Evolutionary conservation across 2,888 invertebrate genomes (phyloP), one percentile per base, ranked within the genome.

Genomic region (Eupeodes luniger): DNA sequence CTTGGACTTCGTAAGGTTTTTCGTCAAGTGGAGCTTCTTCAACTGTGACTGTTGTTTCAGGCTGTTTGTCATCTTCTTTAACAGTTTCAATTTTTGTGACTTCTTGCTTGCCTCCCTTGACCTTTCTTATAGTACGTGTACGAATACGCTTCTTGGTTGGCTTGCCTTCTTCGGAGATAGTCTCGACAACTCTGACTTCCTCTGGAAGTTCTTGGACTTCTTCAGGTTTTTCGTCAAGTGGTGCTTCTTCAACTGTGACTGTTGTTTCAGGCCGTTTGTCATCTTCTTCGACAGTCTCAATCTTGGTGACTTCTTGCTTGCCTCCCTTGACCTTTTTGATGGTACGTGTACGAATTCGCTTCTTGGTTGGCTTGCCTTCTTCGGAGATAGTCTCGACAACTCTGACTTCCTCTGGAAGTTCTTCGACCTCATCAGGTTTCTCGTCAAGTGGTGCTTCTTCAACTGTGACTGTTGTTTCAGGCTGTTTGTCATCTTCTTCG

Each of bases 41-140:
- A 14, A 83, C 83, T 4, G 83, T 83, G 7, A 83, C 83, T 6
- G 83, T 83, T 27, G 83, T 83, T 59, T 83, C 78, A 9, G 83
- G 72, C 19, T 66, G 66, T 16, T 83, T 83, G 61, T 83, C 83
- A 59, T 83, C 83, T 72, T 83, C 83, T 14, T 78, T 78, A 14
- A 83, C 72, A 0, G 83, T 83, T 14, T 83, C 83, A 61, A 83
- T 83, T 61, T 83, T 83, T 36, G 83, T 83, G 51, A 83, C 78
- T 74, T 83, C 83, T 59, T 83, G 83, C 44, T 83, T 83, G 72
- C 66, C 59, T 6, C 83, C 83, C 72, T 83, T 83, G 53, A 83
- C 51, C 67, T 74, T 77, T 61, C 78, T 83, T 72, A 83, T 83
- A 10, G 57, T 57, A 7, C 83, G 83, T 44, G 83, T 83, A 6